Conservation (phyloP, 2,113 vertebrate species). For the Calonectris borealis region DNA sequence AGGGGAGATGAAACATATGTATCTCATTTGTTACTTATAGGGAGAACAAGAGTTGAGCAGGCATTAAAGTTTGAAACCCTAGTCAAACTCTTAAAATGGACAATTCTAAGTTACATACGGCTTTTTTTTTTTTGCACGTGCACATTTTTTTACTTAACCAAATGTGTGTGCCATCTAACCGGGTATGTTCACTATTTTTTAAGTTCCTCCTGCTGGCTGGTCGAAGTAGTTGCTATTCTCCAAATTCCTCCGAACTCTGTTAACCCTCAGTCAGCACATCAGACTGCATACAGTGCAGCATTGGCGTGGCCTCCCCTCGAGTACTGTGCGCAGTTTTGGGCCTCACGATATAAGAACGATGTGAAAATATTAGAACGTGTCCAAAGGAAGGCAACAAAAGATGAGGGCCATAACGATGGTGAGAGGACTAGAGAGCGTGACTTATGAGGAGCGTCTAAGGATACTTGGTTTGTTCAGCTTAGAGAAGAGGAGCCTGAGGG, state of each 20-base stretch:
- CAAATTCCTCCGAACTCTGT: neutral
- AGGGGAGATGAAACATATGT: neutral
- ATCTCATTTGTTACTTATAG: neutral
- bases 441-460: neutral
- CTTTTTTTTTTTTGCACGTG: neutral
- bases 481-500: neutral
- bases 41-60: neutral
- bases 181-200: neutral
- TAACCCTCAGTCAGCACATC: neutral
- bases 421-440: neutral
- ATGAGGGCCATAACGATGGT: neutral
- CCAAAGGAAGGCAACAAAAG: neutral
- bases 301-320: fast-evolving
- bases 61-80: neutral
- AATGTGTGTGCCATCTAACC: neutral
- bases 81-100: neutral
- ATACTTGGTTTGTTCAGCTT: neutral
- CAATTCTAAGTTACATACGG: neutral
- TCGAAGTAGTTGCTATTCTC: neutral
- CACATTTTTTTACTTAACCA: neutral
- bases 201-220: neutral
- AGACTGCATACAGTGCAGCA: neutral
- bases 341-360: neutral
- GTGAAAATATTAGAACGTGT: neutral
- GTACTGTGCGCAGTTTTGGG: neutral